These are phyloP conservation scores for Eristalis intricaria DNA, from an alignment of 2,888 invertebrate species.

Conservation along the genomic window DNA sequence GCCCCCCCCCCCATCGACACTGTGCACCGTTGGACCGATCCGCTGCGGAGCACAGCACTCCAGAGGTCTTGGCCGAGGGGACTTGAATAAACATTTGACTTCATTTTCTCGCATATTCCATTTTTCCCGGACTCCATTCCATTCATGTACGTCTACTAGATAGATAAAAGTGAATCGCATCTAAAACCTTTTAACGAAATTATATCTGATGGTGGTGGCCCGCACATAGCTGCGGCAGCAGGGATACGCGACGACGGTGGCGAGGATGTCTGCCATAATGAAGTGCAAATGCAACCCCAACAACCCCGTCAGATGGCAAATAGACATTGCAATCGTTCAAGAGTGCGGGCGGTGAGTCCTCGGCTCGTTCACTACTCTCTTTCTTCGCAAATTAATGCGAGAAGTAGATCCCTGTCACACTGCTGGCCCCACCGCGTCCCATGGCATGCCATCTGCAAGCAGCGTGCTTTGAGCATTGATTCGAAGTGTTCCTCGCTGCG, in stretches of 20 bases:
- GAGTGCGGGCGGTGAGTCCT: slow-evolving; percentile 2
- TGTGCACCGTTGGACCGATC: neutral
- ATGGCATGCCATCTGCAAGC: neutral
- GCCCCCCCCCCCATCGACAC: slow-evolving; percentile 32
- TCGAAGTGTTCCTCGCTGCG: slow-evolving; percentile 24
- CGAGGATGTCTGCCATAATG: slow-evolving; percentile 43
- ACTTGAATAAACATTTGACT: slow-evolving; percentile 60
- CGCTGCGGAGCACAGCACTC: neutral
- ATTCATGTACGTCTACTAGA: slow-evolving; percentile 22
- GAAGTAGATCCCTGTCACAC: slow-evolving; percentile 17
- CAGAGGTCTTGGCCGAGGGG: slow-evolving; percentile 44
- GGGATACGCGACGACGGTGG: slow-evolving; percentile 13
- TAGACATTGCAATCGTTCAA: slow-evolving; percentile 20
- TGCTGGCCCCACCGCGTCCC: neutral
- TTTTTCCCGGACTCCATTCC: neutral
- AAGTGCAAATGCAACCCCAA: slow-evolving; percentile 64
- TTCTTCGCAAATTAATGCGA: slow-evolving; percentile 63
- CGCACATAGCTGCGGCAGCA: neutral
- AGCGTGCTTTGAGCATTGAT: slow-evolving; percentile 47
- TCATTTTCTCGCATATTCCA: neutral
- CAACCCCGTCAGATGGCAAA: slow-evolving; percentile 49
- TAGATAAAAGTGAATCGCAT: slow-evolving; percentile 48
- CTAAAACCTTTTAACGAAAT: slow-evolving; percentile 68
- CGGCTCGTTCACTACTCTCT: slow-evolving; percentile 51
- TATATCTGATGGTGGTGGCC: slow-evolving; percentile 53